A percentile compares a stretch with the other conserved stretches of the same genome.
Conservation (phyloP, 2,888 invertebrate species). For the Panopea generosa region DNA sequence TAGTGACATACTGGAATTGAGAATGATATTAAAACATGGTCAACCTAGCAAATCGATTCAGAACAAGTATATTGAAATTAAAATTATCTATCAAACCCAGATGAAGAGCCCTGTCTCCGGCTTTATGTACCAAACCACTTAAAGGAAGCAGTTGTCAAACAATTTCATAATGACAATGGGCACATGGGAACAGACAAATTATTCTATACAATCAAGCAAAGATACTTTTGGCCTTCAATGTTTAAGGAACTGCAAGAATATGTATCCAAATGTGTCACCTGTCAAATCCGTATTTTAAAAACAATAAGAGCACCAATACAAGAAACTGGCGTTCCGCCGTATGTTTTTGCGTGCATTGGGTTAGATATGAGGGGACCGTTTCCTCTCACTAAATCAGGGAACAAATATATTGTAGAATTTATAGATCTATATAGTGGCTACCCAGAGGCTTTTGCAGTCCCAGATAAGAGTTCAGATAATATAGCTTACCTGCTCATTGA, state of each 20-base stretch:
- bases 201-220: too few relatives aligned
- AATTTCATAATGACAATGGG: too few relatives aligned
- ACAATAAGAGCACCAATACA: constrained; percentile 37
- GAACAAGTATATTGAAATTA: constrained; percentile 26
- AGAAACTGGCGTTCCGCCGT: constrained; percentile 56
- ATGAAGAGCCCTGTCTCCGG: constrained; percentile 41
- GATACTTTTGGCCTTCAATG: constrained; percentile 42
- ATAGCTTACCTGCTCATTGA: too few relatives aligned
- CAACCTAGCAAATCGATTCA: constrained; percentile 2
- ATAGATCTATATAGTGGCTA: too few relatives aligned
- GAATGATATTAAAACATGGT: too few relatives aligned
- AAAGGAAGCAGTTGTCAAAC: too few relatives aligned
- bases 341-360: constrained; percentile 17
- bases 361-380: constrained; percentile 36
- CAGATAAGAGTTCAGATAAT: too few relatives aligned
- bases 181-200: too few relatives aligned
- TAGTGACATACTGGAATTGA: constrained; percentile 12
- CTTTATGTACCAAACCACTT: too few relatives aligned
- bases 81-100: constrained; percentile 41
- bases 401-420: constrained; percentile 41
- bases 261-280: constrained; percentile 14
- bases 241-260: constrained; percentile 27
- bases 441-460: too few relatives aligned
- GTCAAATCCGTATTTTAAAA: constrained; percentile 29
- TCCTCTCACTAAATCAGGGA: constrained; percentile 17